Evolutionary conservation across 2,888 invertebrate genomes (phyloP).

Genomic region (Euzophera pinguis): DNA sequence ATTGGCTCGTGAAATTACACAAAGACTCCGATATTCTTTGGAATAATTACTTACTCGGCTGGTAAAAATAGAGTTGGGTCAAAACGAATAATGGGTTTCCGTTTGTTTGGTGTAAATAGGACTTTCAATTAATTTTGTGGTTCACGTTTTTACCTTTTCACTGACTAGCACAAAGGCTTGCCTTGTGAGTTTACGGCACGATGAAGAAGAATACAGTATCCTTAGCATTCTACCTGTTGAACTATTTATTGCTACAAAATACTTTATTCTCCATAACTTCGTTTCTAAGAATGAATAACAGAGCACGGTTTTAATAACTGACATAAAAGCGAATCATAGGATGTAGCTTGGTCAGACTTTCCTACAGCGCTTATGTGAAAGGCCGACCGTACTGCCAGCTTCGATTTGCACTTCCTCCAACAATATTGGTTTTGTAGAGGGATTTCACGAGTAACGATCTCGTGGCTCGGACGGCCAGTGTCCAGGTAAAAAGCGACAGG

Average conservation of each 20-base stretch:
- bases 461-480: conserved; percentile 12
- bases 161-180: no score
- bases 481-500: conserved; percentile 10
- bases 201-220: no score
- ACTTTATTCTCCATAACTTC: no score
- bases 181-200: no score
- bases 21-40: conserved; percentile 25
- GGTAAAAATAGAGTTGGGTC: not conserved
- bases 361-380: conserved; percentile 32
- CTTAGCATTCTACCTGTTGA: no score
- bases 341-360: conserved; percentile 24
- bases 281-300: no score
- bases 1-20: conserved; percentile 28
- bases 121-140: no score
- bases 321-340: conserved; percentile 26
- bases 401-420: conserved; percentile 21
- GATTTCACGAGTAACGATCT: conserved; percentile 16
- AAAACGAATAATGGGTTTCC: no score
- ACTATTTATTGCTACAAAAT: no score
- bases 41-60: conserved; percentile 24
- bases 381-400: conserved; percentile 13
- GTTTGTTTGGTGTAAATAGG: no score
- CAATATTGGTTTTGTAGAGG: conserved; percentile 17
- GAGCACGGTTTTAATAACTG: conserved; percentile 11
- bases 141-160: no score